A percentile compares a stretch with the other conserved stretches of the same genome.
Evolutionary conservation across 1,140 invertebrate genomes (phyloP).

Genomic region (Ceratosolen fusciceps): DNA sequence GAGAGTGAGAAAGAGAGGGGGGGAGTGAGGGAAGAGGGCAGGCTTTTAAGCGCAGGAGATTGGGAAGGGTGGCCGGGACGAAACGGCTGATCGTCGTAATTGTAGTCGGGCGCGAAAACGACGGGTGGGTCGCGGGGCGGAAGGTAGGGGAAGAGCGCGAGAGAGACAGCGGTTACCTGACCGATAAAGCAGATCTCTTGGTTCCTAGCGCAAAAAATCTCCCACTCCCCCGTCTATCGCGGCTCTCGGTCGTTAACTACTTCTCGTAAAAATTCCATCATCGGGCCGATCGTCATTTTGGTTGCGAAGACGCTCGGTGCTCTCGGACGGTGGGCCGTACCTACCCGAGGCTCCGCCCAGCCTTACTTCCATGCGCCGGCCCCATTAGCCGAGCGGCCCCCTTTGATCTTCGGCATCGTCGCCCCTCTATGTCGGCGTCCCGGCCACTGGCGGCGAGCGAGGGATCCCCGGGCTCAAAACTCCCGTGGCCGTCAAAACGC

Average conservation of each 20-base stretch:
- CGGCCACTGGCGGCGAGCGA: constrained; percentile 13
- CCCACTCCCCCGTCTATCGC: not conserved
- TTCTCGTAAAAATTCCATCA: constrained; percentile 70
- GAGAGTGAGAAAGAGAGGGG: not conserved
- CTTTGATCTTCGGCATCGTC: constrained; percentile 54
- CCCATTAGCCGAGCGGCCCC: constrained; percentile 40
- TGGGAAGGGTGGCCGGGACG: not conserved
- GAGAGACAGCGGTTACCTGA: not conserved
- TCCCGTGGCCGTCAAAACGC: constrained; percentile 60
- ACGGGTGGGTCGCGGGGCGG: no score
- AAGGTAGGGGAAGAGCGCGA: not conserved
- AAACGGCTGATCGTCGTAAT: constrained; percentile 1
- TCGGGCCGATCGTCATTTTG: constrained; percentile 65
- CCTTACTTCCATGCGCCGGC: not conserved
- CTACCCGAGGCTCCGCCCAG: constrained; percentile 12
- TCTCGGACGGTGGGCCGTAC: constrained; percentile 32
- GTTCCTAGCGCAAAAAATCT: constrained; percentile 5
- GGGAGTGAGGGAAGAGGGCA: not conserved
- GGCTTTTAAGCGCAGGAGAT: no score
- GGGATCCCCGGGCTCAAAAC: constrained; percentile 21
- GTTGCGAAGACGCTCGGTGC: constrained; percentile 38
- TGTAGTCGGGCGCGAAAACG: not conserved
- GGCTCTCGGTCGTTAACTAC: constrained; percentile 64
- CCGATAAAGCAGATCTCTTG: constrained; percentile 19
- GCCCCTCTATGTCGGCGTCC: constrained; percentile 40